phyloP scores from a whole-genome alignment of 2,797 vertebrate genomes.

The Paramormyrops hopkinsi region DNA sequence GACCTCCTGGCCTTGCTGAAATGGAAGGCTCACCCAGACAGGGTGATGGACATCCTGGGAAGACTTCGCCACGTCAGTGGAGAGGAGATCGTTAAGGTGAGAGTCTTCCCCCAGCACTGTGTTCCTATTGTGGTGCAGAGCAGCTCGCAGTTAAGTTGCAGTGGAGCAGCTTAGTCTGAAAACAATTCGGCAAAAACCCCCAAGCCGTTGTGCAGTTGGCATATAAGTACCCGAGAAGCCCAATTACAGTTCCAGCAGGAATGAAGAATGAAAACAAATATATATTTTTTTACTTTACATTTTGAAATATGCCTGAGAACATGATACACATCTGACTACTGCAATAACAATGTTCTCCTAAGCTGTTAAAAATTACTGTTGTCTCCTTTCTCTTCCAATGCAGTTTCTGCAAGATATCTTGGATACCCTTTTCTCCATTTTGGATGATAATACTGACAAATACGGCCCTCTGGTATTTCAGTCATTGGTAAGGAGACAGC shows the following conservation, averaged over 20 bases:
- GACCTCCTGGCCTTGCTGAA: conserved; percentile 95
- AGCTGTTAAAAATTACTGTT: neutral
- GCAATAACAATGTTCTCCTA: neutral
- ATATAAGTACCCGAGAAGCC: neutral
- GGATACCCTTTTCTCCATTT: conserved; percentile 92
- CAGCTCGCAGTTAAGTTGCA: neutral
- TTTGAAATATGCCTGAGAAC: neutral
- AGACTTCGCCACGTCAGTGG: conserved; percentile 88
- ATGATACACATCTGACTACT: neutral
- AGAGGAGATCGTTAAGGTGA: conserved; percentile 96
- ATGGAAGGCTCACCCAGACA: conserved; percentile 95
- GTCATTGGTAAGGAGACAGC: conserved; percentile 77
- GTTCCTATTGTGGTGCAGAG: neutral
- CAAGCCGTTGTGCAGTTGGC: neutral
- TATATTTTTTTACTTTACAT: neutral
- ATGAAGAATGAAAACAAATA: neutral
- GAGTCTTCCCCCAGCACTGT: neutral
- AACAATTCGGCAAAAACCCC: neutral
- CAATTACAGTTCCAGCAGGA: neutral
- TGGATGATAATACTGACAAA: conserved; percentile 99
- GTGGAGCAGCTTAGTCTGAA: neutral
- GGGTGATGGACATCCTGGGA: conserved; percentile 91
- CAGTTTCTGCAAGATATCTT: conserved; percentile 97
- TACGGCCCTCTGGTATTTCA: conserved; percentile 96
- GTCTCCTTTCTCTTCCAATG: conserved; percentile 26